Conservation (phyloP, 2,113 vertebrate genomes). For the Halichoeres trimaculatus region DNA sequence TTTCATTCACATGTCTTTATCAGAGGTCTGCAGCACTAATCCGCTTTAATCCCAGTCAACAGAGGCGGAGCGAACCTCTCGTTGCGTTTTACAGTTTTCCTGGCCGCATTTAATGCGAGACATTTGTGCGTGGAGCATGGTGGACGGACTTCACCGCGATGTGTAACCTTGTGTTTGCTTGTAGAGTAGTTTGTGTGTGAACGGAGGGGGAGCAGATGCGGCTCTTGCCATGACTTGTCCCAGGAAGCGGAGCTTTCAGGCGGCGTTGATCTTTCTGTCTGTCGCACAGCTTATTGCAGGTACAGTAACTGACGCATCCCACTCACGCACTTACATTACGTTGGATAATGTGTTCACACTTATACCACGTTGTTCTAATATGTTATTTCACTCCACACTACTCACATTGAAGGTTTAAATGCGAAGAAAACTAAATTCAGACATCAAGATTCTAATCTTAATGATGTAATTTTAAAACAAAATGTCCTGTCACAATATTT, state of each 20-base stretch:
- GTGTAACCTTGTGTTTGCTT: constrained; percentile 12
- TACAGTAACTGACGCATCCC: constrained; percentile 47
- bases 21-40: constrained; percentile 74
- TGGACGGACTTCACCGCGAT: constrained; percentile 36
- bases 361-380: background rate
- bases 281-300: constrained; percentile 80
- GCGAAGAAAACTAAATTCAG: background rate
- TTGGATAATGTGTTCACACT: background rate
- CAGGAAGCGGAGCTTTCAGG: constrained; percentile 69
- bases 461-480: background rate
- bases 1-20: constrained; percentile 70
- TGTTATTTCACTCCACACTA: background rate
- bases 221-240: constrained; percentile 75
- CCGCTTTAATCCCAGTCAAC: constrained; percentile 71
- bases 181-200: constrained; percentile 37
- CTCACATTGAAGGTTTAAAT: too few relatives aligned
- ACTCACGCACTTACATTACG: background rate
- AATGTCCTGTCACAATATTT: background rate
- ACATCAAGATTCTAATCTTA: background rate
- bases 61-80: constrained; percentile 75
- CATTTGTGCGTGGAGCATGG: constrained; percentile 35
- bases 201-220: constrained; percentile 68
- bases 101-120: constrained; percentile 38
- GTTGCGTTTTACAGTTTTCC: constrained; percentile 47
- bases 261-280: constrained; percentile 77